Base-by-base conservation (phyloP, 1,140 invertebrate species). In the Drosophila mojavensis region DNA sequence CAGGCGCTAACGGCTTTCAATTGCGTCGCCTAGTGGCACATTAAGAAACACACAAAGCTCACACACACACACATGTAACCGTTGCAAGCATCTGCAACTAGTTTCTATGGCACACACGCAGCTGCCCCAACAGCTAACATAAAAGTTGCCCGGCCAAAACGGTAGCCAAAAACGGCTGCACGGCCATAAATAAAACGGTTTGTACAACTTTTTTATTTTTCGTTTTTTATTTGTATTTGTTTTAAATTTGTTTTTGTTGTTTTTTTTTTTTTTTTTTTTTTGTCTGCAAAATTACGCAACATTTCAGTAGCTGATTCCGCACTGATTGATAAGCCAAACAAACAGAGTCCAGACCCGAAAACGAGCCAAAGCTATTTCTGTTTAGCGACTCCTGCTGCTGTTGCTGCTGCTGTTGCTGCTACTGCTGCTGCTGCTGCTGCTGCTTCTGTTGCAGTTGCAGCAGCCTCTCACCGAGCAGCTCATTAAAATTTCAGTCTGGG, bases 251-350 rank as follows among this genome's bases (percentile, higher is more conserved):
- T 36, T 53, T 53, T 51, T 28, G 2, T 24, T 54, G n/a, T 33
- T 60, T 53, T 47, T 53, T 4, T 30, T 75, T 45, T 11, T 15
- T 72, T 28, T 50, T 50, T n/a, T 3, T 48, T 24, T 28, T 13
- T 54, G 53, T 36, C 64, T 68, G 77, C 77, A 60, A 80, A 75
- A 78, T 80, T 69, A 75, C 63, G 78, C 50, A 80, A 80, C 66
- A 70, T 56, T 68, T 75, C 58, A 64, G 54, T 78, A 66, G 45
- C 66, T 62, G 60, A 75, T 75, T 66, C 66, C 78, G 47, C 65
- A 70, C 71, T 80, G 78, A 78, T 78, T 78, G 78, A 80, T 80
- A 75, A 75, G 58, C 70, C 41, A 80, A 74, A 73, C 60, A 73
- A 73, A 77, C 45, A 50, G 55, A 58, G 43, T 47, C 43, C 43